These are phyloP conservation scores for Sebastes fasciatus DNA, from an alignment of 2,113 vertebrate species.

Conservation along the genomic window DNA sequence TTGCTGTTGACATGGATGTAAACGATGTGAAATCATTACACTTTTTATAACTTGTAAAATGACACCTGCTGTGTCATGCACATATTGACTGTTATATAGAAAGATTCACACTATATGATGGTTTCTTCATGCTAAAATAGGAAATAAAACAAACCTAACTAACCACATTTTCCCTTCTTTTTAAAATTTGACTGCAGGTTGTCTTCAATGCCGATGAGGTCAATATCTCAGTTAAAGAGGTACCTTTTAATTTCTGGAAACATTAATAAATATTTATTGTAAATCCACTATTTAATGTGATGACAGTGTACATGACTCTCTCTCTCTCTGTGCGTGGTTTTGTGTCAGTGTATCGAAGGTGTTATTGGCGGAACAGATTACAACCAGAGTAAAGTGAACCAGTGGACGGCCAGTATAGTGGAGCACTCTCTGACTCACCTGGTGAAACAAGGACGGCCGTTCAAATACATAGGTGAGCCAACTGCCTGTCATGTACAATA, in stretches of 20 bases:
- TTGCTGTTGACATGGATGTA: neutral
- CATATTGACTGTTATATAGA: neutral
- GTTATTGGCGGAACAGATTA: constrained; percentile 94
- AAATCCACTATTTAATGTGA: neutral
- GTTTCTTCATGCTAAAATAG: neutral
- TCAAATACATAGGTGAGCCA: constrained; percentile 94
- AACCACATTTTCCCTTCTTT: neutral
- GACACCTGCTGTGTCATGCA: neutral
- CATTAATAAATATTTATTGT: neutral
- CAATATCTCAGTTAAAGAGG: constrained; percentile 83
- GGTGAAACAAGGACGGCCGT: constrained; percentile 95
- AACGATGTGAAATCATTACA: neutral
- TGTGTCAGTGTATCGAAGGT: constrained; percentile 91
- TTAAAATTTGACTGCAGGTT: constrained; percentile 57
- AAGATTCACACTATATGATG: neutral
- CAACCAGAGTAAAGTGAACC: constrained; percentile 94
- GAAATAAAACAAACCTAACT: neutral
- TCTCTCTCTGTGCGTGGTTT: constrained; percentile 25
- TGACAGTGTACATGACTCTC: neutral
- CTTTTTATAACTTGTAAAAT: neutral
- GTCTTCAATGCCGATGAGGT: constrained; percentile 83
- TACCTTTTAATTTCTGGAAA: constrained; percentile 22
- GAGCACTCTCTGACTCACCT: constrained; percentile 93
- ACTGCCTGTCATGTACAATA: neutral
- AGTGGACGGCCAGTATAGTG: constrained; percentile 95